Base-by-base conservation (phyloP, 1,140 invertebrate genomes). In the Drosophila watanabei region DNA sequence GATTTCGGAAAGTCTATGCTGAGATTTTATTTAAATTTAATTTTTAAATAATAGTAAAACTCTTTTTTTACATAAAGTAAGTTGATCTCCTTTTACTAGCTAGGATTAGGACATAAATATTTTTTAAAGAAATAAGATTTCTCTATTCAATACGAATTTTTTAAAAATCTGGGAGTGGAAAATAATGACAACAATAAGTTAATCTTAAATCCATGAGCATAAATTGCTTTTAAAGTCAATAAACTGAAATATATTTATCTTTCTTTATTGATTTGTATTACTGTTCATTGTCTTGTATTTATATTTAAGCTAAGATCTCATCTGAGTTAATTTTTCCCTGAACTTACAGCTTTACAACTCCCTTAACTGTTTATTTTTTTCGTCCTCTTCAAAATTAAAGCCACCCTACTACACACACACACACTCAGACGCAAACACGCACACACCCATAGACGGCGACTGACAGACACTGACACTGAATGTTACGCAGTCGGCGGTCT, bases 401-500 rank as follows among this genome's bases (percentile, higher is more conserved):
- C 65, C 69, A 84, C 82, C 83, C 71, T 75, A 77, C 63, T 62
- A 30, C 69, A 65, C 64, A 72, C 52, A 48, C 37, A 24, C 62
- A 57, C 32, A 24, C 37, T 30, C 62, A 57, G 18, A 5, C 28
- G 16, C 33, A 39, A 35, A 63, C 37, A n/a, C n/a, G n/a, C 33
- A 72, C 70, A 75, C 59, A 61, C 16, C 39, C 35, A 65, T 49
- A 62, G 24, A 61, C 54, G 57, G 48, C 71, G 46, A 57, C 49
- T 79, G 70, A 69, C 68, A 75, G 63, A 77, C 75, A 90, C 87
- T 86, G 86, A 80, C 87, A 90, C 86, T 77, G 82, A 77, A 80
- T 90, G 86, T 86, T 90, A 90, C 86, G 87, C 86, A 86, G 87
- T 86, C 72, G 75, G 87, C 78, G 82, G 73, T 79, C 57, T 66